Conservation (phyloP, 2,113 vertebrate genomes). For the Puma concolor region DNA sequence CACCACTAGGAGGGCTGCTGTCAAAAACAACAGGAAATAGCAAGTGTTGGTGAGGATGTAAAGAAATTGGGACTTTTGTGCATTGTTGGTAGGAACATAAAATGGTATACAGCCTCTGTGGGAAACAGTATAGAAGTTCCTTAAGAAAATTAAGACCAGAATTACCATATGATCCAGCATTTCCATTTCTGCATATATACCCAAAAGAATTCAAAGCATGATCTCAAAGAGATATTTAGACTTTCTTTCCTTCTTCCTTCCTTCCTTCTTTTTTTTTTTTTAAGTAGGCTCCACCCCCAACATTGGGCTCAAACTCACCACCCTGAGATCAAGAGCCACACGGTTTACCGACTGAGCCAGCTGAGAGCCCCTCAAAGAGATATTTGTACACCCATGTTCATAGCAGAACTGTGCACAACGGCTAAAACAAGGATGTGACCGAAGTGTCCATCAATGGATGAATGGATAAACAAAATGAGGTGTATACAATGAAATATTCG, state of each 20-base stretch:
- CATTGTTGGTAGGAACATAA: not conserved
- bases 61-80: not conserved
- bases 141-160: not conserved
- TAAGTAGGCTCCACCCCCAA: not conserved
- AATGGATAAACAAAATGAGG: not conserved
- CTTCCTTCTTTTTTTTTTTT: not conserved
- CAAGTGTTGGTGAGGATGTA: not conserved
- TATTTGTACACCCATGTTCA: not conserved
- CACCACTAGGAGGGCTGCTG: not conserved
- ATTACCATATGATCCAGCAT: not conserved
- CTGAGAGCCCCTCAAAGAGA: not conserved
- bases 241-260: too few species aligned
- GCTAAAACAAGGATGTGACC: not conserved
- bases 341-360: not conserved
- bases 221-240: not conserved
- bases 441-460: too few species aligned
- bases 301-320: not conserved
- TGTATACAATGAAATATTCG: not conserved
- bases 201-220: not conserved
- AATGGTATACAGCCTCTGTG: not conserved
- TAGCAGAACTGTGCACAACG: not conserved
- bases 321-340: not conserved
- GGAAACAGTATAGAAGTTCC: not conserved
- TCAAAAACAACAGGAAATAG: not conserved
- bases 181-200: not conserved